Evolutionary conservation across 1,140 invertebrate species (phyloP), one percentile per base, ranked within the genome.

Genomic region (Metaphire vulgaris): DNA sequence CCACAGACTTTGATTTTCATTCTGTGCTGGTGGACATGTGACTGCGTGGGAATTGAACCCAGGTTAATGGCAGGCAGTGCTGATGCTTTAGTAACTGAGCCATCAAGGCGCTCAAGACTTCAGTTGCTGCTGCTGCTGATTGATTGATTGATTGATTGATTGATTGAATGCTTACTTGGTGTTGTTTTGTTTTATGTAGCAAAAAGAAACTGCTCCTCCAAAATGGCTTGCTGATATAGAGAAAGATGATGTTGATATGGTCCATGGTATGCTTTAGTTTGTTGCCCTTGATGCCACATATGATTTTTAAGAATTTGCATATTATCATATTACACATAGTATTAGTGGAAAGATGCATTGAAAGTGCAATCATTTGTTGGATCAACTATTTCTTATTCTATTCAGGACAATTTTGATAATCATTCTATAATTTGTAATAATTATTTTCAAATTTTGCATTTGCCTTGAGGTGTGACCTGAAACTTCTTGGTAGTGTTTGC

Each of bases 171-270:
- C n/a, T n/a, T n/a, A n/a, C n/a, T n/a, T n/a, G n/a, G n/a, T n/a
- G n/a, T n/a, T 65, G 29, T 65, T 32, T 69, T 69, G 64, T 56
- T 15, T 30, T 66, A n/a, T 68, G 29, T 69, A 75, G 70, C 41
- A 32, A 1, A 41, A 73, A 21, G 72, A 75, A 33, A 32, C 68
- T 31, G 56, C 16, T 28, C 68, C 72, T 69, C 74, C 75, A 15
- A 74, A 73, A 69, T 87, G 86, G 83, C 79, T 87, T 76, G 81
- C 82, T 77, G 87, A 87, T 21, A 79, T 88, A 31, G 86, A 87
- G 79, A 84, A 86, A 77, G 90, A 92, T 77, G 92, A 93, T 83
- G 89, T 90, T 76, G 89, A 88, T 79, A 88, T 91, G 67, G 88
- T 93, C 80, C 90, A 92, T 84, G 89, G 92, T 93, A 82, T 75